Percentiles rank a stretch among this genome's conserved stretches.
phyloP scores from a whole-genome alignment of 2,113 vertebrate genomes.

The Danionella cerebrum region DNA sequence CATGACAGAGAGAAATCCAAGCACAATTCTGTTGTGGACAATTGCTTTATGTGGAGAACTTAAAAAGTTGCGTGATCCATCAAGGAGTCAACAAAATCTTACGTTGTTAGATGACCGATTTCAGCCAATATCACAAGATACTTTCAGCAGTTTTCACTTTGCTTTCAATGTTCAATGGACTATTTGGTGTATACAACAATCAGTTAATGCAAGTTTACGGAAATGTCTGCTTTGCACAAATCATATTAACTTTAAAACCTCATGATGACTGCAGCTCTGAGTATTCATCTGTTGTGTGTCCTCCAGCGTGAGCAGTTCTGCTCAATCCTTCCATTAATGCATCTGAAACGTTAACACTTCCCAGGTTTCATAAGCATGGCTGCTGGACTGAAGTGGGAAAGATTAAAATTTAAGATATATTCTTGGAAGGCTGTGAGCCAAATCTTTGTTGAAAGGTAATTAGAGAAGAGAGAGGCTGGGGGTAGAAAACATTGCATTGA shows the following conservation, averaged over 20 bases:
- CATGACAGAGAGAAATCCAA: conserved; percentile 9
- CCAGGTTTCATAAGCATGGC: conserved; percentile 66
- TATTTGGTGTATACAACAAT: background rate
- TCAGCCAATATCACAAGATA: background rate
- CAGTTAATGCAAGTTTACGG: background rate
- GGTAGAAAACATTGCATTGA: conserved; percentile 13
- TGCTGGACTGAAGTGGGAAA: conserved; percentile 22
- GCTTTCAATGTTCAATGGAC: background rate
- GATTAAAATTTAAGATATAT: conserved; percentile 17
- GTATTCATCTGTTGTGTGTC: conserved; percentile 44
- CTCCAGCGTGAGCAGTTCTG: conserved; percentile 45
- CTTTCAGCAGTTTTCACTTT: background rate
- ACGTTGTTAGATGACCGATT: background rate
- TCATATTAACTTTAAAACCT: conserved; percentile 17
- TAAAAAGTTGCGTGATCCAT: conserved; percentile 34
- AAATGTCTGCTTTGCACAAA: background rate
- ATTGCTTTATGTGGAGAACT: conserved; percentile 3
- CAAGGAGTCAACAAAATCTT: conserved; percentile 9
- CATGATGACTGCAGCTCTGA: background rate
- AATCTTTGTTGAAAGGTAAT: conserved; percentile 84
- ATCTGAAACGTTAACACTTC: conserved; percentile 73
- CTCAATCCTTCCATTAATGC: conserved; percentile 50
- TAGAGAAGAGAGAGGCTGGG: conserved; percentile 62
- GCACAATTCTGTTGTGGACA: conserved; percentile 5
- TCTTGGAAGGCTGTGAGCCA: conserved; percentile 66